Evolutionary conservation across 1,140 invertebrate genomes (phyloP).

Genomic region (Leptopilina clavipes): DNA sequence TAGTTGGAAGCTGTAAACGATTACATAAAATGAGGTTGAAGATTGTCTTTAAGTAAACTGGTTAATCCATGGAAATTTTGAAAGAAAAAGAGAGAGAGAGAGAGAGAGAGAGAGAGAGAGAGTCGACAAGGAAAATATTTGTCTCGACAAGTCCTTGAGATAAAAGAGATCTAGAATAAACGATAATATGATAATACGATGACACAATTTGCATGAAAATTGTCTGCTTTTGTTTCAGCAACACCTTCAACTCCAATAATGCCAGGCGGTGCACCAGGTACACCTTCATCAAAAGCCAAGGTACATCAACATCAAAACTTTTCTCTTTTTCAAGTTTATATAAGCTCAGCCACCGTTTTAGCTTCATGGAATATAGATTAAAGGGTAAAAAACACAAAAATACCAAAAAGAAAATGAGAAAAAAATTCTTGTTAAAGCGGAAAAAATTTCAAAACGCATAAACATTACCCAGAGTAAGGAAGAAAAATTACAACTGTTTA

Average conservation of each 20-base stretch:
- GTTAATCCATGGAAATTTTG: slow-evolving; percentile 1
- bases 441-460: too few species aligned
- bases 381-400: too few species aligned
- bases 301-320: slow-evolving; percentile 61
- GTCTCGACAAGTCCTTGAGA: not conserved
- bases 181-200: not conserved
- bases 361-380: too few species aligned
- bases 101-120: not conserved
- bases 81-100: not conserved
- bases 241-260: slow-evolving; percentile 81
- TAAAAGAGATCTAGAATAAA: not conserved
- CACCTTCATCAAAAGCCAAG: slow-evolving; percentile 85
- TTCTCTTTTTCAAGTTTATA: not conserved
- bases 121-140: not conserved
- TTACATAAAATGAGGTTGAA: not conserved
- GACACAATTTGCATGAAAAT: not conserved
- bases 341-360: too few species aligned
- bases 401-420: too few species aligned
- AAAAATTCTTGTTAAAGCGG: too few species aligned
- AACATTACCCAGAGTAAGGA: too few species aligned
- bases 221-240: slow-evolving; percentile 71
- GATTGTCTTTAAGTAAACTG: slow-evolving; percentile 10
- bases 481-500: too few species aligned
- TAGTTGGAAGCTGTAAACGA: not conserved
- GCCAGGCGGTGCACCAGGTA: slow-evolving; percentile 84